phyloP scores from a whole-genome alignment of 2,888 invertebrate genomes.

The Philereme vetulata region DNA sequence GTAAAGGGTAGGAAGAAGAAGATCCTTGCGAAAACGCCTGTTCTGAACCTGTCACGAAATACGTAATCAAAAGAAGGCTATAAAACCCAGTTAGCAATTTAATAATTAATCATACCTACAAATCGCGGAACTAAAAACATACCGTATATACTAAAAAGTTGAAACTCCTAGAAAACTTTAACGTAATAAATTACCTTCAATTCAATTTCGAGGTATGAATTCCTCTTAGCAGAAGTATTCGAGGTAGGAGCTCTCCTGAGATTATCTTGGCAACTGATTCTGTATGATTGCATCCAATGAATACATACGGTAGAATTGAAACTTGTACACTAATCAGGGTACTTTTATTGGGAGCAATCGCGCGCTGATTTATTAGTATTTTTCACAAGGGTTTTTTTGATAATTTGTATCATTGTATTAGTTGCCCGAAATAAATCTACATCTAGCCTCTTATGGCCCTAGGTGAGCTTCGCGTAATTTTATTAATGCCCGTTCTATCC shows the following conservation, averaged over 20 bases:
- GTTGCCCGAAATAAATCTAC: no score
- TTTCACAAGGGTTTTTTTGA: no score
- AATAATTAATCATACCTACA: not conserved
- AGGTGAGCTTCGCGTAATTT: no score
- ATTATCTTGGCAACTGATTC: conserved; percentile 35
- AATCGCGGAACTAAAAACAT: not conserved
- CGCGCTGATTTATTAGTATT: no score
- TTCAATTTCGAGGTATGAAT: conserved; percentile 39
- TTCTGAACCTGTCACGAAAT: no score
- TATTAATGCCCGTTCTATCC: not conserved
- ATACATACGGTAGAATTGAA: conserved; percentile 12
- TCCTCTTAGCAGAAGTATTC: conserved; percentile 23
- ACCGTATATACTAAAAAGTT: not conserved
- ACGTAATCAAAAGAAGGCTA: no score
- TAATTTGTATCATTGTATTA: no score
- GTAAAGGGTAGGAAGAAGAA: no score
- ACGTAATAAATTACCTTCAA: conserved; percentile 37
- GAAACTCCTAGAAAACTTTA: conserved; percentile 17
- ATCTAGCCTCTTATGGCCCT: no score
- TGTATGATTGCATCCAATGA: conserved; percentile 39
- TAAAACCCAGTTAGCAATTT: no score
- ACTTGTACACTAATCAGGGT: not conserved
- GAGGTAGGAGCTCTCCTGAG: conserved; percentile 12
- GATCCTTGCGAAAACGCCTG: no score
- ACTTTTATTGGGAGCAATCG: no score